A percentile compares a stretch with the other conserved stretches of the same genome.
These are phyloP conservation scores for Homarus americanus DNA, from an alignment of 1,140 invertebrate genomes.

Conservation along the genomic window DNA sequence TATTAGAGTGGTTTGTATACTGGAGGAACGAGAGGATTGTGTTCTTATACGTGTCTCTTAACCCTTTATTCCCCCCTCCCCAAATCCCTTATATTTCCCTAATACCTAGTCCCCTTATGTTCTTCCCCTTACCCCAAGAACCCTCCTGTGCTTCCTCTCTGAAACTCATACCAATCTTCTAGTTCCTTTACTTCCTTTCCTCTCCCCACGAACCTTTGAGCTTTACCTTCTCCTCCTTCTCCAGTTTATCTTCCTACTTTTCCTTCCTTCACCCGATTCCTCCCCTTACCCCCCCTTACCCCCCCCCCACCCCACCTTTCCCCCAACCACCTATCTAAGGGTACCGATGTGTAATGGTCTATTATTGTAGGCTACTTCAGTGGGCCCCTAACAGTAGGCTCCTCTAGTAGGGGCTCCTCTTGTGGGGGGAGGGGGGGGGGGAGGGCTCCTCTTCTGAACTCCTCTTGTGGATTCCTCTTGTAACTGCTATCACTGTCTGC, in stretches of 20 bases:
- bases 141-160: too few relatives aligned
- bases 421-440: too few relatives aligned
- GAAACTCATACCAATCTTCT: too few relatives aligned
- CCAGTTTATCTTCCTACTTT: background rate
- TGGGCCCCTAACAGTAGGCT: background rate
- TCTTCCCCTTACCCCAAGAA: too few relatives aligned
- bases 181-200: background rate
- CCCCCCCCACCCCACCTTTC: background rate
- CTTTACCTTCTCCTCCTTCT: background rate
- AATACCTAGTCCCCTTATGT: too few relatives aligned
- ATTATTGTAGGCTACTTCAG: background rate
- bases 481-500: too few relatives aligned
- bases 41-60: background rate
- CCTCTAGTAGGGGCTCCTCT: too few relatives aligned
- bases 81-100: too few relatives aligned
- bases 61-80: background rate
- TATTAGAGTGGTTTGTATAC: too few relatives aligned
- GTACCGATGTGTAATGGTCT: background rate
- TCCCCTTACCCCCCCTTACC: background rate
- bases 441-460: too few relatives aligned
- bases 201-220: too few relatives aligned
- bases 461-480: too few relatives aligned
- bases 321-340: background rate
- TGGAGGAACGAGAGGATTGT: background rate
- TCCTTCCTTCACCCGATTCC: slow-evolving; percentile 16